phyloP scores from a whole-genome alignment of 2,113 vertebrate species.

The Notiomystis cincta region DNA sequence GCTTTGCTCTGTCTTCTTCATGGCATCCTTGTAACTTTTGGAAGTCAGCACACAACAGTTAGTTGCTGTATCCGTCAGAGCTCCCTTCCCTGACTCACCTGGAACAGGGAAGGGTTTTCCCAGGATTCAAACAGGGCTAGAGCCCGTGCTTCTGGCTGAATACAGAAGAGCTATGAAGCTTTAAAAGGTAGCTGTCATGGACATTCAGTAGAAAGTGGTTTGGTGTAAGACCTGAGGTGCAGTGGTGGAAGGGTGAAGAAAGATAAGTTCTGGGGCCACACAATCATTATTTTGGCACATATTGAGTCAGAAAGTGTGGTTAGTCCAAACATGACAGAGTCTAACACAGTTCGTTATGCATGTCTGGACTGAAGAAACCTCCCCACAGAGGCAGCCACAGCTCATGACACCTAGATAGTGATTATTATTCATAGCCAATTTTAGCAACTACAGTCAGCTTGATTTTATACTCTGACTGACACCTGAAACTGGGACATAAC shows the following conservation, averaged over 20 bases:
- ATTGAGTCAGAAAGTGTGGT: not conserved
- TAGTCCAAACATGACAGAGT: not conserved
- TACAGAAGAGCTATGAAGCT: not conserved
- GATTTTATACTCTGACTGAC: not conserved
- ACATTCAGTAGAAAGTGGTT: accelerated
- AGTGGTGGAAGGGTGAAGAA: not conserved
- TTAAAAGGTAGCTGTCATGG: not conserved
- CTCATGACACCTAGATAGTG: accelerated
- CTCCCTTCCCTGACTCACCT: not conserved
- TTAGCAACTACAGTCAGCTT: not conserved
- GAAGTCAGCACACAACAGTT: not conserved
- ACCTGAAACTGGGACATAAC: not conserved
- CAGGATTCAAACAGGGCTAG: not conserved
- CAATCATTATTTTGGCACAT: not conserved
- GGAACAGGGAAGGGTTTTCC: not conserved
- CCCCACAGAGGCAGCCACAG: not conserved
- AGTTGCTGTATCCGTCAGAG: not conserved
- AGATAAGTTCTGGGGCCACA: not conserved
- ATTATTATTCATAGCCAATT: not conserved
- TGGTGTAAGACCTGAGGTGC: no score
- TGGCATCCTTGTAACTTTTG: not conserved
- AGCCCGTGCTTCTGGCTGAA: not conserved
- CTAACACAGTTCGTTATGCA: not conserved
- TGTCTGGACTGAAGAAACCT: not conserved
- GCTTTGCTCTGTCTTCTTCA: not conserved